These are phyloP conservation scores for Etia nguti DNA, from an alignment of 2,113 vertebrate genomes.

Conservation along the genomic window DNA sequence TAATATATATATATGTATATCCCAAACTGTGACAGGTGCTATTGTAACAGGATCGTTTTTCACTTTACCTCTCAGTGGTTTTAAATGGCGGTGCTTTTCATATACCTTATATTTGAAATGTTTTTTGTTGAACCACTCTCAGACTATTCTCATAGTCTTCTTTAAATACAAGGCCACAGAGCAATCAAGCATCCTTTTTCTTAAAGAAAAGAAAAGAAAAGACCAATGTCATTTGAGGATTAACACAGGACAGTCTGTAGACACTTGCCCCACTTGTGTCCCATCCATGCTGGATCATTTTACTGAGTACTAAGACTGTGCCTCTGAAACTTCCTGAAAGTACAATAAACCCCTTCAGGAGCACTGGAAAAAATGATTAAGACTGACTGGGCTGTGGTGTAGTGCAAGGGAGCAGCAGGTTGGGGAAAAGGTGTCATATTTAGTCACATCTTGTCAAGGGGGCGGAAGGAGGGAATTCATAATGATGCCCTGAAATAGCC, in stretches of 20 bases:
- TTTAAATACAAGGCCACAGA: not conserved
- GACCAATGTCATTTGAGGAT: not conserved
- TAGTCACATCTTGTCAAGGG: constrained; percentile 5
- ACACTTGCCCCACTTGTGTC: not conserved
- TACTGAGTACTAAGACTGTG: not conserved
- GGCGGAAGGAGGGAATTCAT: constrained; percentile 13
- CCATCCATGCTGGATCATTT: not conserved
- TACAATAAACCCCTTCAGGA: not conserved
- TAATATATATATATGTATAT: not conserved
- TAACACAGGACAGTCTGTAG: not conserved
- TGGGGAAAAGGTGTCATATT: constrained; percentile 17
- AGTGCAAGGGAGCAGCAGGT: not conserved
- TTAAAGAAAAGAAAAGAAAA: not conserved
- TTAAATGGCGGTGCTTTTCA: not conserved
- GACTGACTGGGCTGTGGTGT: not conserved
- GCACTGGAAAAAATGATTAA: not conserved
- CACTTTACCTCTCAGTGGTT: not conserved
- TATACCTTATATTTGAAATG: not conserved
- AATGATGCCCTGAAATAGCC: constrained; percentile 12
- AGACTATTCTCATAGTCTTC: not conserved
- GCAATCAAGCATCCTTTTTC: not conserved
- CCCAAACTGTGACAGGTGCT: not conserved
- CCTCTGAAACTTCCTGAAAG: not conserved
- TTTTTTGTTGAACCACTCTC: not conserved
- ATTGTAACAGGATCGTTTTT: not conserved